Conservation (phyloP, 1,140 invertebrate genomes). For the Zophobas atratus region DNA sequence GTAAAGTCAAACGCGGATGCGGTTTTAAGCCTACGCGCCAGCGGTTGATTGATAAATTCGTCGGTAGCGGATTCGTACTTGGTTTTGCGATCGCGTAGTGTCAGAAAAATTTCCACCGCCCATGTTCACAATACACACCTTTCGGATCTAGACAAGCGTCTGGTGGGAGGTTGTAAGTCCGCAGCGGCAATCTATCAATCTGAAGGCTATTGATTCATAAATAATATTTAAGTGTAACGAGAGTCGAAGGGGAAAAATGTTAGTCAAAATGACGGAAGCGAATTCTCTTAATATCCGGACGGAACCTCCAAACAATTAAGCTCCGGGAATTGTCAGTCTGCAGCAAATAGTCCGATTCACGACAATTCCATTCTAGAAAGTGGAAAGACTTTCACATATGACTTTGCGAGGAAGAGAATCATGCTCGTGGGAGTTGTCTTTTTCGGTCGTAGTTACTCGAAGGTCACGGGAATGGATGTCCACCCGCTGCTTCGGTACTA, state of each 20-base stretch:
- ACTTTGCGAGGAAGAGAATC: slow-evolving; percentile 21
- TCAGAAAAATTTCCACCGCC: background rate
- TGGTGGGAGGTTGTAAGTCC: background rate
- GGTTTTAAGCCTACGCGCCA: too few relatives aligned
- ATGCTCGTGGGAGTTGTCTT: slow-evolving; percentile 16
- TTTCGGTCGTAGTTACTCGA: slow-evolving; percentile 26
- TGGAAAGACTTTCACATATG: slow-evolving; percentile 16
- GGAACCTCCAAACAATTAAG: slow-evolving; percentile 33
- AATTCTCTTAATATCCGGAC: slow-evolving; percentile 32
- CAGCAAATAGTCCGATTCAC: slow-evolving; percentile 15
- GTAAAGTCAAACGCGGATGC: too few relatives aligned
- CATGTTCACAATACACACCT: background rate
- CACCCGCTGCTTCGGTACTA: background rate
- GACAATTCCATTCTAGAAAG: slow-evolving; percentile 28
- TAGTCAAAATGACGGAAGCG: background rate
- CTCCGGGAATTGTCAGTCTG: background rate
- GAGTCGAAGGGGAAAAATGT: slow-evolving; percentile 3
- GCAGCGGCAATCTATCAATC: slow-evolving; percentile 15
- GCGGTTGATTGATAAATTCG: background rate
- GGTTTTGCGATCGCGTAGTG: background rate
- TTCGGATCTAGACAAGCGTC: background rate
- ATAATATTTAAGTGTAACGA: slow-evolving; percentile 25
- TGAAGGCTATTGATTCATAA: slow-evolving; percentile 37
- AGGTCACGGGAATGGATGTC: slow-evolving; percentile 2
- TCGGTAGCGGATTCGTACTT: background rate